These are phyloP conservation scores for Malacoraja senta DNA, from an alignment of 2,797 vertebrate genomes.

Conservation along the genomic window DNA sequence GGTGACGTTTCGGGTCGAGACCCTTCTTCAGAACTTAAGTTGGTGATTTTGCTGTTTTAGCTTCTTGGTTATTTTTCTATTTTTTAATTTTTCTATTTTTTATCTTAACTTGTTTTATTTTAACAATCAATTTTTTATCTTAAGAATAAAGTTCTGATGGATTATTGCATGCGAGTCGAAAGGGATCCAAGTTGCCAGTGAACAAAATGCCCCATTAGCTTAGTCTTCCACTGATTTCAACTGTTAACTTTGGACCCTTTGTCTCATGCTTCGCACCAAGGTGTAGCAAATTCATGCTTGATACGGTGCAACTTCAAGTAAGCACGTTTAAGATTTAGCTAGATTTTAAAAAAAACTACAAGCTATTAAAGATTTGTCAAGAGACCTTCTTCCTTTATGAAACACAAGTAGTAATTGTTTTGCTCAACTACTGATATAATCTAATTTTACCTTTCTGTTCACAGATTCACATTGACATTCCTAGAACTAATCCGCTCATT, in stretches of 20 bases:
- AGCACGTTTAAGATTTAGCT: background rate
- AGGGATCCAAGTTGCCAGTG: background rate
- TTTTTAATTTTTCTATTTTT: background rate
- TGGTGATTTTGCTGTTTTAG: background rate
- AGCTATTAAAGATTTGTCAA: background rate
- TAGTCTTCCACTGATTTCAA: background rate
- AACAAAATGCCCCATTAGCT: background rate
- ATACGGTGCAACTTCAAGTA: background rate
- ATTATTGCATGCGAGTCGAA: too few relatives aligned
- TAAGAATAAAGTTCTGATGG: background rate
- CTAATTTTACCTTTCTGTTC: conserved; percentile 46
- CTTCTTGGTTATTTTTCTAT: background rate
- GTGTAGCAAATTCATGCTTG: background rate
- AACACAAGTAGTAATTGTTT: background rate
- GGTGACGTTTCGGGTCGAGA: too few relatives aligned
- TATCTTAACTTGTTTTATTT: background rate
- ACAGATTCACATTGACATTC: conserved; percentile 98
- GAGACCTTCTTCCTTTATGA: background rate
- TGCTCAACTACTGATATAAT: background rate
- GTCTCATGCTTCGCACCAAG: background rate
- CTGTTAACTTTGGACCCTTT: background rate
- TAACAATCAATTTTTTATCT: too few relatives aligned
- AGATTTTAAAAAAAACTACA: background rate
- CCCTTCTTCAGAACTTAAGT: too few relatives aligned
- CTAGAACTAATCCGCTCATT: conserved; percentile 94